phyloP scores from a whole-genome alignment of 1,140 invertebrate species.

The Episyrphus balteatus region DNA sequence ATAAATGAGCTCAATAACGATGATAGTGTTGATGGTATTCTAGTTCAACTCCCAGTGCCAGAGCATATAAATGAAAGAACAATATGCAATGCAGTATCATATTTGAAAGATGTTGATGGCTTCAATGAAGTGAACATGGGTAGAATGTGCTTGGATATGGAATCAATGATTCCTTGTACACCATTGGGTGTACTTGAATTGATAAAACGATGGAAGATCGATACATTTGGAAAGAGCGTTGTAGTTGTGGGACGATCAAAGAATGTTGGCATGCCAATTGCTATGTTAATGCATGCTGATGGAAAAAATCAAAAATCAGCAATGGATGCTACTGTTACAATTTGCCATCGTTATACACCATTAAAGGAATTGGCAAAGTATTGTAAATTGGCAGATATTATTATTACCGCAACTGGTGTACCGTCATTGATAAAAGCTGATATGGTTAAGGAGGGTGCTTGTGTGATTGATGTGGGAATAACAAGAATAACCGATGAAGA shows the following conservation, averaged over 20 bases:
- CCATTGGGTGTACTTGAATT: conserved; percentile 68
- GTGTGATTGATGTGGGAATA: conserved; percentile 75
- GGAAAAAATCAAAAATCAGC: conserved; percentile 47
- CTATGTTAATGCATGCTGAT: conserved; percentile 64
- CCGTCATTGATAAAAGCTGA: conserved; percentile 63
- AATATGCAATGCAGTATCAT: conserved; percentile 63
- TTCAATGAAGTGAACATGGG: conserved; percentile 66
- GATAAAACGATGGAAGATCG: conserved; percentile 50
- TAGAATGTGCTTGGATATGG: conserved; percentile 55
- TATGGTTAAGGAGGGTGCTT: conserved; percentile 76
- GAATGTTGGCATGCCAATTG: conserved; percentile 75
- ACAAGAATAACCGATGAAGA: conserved; percentile 50
- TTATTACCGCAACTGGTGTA: conserved; percentile 65
- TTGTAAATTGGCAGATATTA: conserved; percentile 61
- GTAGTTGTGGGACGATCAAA: conserved; percentile 77
- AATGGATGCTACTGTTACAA: conserved; percentile 70
- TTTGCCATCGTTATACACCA: conserved; percentile 76
- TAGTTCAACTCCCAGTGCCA: conserved; percentile 73
- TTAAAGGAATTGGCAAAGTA: conserved; percentile 53
- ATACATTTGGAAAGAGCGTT: conserved; percentile 69
- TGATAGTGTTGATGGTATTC: conserved; percentile 59
- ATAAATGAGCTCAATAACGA: conserved; percentile 57
- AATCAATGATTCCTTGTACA: conserved; percentile 66
- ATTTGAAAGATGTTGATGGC: conserved; percentile 79
- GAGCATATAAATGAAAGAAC: conserved; percentile 54